Conservation (phyloP, 2,888 invertebrate species). For the Platypus cylindrus region DNA sequence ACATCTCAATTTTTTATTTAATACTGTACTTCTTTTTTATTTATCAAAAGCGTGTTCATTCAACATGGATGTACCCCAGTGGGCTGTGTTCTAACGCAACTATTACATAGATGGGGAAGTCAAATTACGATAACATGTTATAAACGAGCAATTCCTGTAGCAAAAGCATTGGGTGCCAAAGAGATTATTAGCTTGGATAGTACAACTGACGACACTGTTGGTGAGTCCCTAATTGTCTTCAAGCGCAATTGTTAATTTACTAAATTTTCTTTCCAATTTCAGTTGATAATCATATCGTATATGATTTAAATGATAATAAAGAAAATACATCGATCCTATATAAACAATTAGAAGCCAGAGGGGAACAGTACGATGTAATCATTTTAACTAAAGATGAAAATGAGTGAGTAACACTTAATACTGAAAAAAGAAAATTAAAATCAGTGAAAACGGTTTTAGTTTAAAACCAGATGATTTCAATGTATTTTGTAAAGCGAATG, state of each 20-base stretch:
- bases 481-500: constrained; percentile 22
- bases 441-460: constrained; percentile 13
- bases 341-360: constrained; percentile 27
- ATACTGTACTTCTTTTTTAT: neutral
- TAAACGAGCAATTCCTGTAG: constrained; percentile 40
- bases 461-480: constrained; percentile 20
- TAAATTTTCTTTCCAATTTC: too few species aligned
- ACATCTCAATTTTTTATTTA: too few species aligned
- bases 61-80: constrained; percentile 45
- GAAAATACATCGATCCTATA: constrained; percentile 10
- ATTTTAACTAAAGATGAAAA: constrained; percentile 25
- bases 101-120: constrained; percentile 44
- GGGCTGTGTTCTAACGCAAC: constrained; percentile 46
- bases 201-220: too few species aligned
- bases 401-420: constrained; percentile 4
- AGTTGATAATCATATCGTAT: too few species aligned
- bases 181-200: constrained; percentile 28
- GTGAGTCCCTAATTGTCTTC: too few species aligned
- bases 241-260: too few species aligned
- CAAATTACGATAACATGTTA: constrained; percentile 42
- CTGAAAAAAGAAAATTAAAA: too few species aligned
- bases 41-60: constrained; percentile 42
- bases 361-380: constrained; percentile 28
- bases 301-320: neutral
- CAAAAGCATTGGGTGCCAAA: constrained; percentile 41